Base-by-base conservation (phyloP, 2,797 vertebrate genomes). In the Nasua narica region DNA sequence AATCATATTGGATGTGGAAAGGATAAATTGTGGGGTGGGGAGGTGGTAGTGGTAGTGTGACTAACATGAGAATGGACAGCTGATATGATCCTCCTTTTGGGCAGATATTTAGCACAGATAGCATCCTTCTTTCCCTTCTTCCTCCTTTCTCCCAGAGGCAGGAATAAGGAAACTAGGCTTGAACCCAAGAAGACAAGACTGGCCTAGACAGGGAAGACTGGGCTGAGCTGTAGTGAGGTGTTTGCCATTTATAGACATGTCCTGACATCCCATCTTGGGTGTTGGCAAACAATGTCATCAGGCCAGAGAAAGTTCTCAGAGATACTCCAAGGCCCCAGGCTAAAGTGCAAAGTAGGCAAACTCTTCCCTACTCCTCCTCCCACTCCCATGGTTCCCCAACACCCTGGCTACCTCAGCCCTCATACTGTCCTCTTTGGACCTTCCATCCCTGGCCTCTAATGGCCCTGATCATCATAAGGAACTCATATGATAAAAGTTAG, bases 181-280 rank as follows among this genome's bases (percentile, higher is more conserved):
- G 79, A 94, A 91, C 40, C 56, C 16, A 2, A 88, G 76, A 18
- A 96, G 54, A 87, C 10, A 32, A 90, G 90, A 94, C 95, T 88
- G 50, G 72, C 85, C 81, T 94, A 92, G 85, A 56, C 89, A 96
- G 97, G 97, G 97, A 98, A 93, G 79, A 96, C 56, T 60, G 56
- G 50, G 81, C 58, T 96, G 52, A 88, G 48, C 93, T 87, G 54
- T 70, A 93, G 67, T 86, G 60, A 93, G 35, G 58, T 77, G 29
- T 88, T 96, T 90, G 56, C 37, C 87, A 50, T 89, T 95, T 96
- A 96, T 91, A 92, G 96, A 91, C 92, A 97, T 95, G 90, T 88
- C 62, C 77, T 90, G 78, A 94, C 85, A 94, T 95, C 37, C 82
- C 88, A 90, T 16, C 62, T 88, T 97, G 69, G 48, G 19, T 95